Evolutionary conservation across 2,888 invertebrate genomes (phyloP).

Genomic region (Eupithecia abbreviata): DNA sequence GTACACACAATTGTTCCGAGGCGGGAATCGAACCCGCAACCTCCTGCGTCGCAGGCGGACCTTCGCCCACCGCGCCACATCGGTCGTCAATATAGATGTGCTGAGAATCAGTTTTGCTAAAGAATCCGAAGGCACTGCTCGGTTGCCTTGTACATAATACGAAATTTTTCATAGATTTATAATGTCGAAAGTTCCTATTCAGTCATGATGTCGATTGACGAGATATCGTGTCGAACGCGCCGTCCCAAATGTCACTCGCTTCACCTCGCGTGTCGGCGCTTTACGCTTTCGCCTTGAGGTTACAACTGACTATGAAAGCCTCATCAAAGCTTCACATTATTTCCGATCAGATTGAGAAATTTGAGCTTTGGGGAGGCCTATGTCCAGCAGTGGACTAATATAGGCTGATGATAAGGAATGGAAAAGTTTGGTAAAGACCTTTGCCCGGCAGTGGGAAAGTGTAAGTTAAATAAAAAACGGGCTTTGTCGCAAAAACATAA

Average conservation of each 20-base stretch:
- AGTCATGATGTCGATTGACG: background rate
- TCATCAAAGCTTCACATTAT: background rate
- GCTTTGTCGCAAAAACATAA: no score
- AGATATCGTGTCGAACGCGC: background rate
- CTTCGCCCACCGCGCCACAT: no score
- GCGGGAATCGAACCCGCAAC: no score
- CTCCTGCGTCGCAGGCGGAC: no score
- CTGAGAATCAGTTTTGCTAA: background rate
- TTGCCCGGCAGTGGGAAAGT: no score
- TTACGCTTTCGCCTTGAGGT: slow-evolving; percentile 2
- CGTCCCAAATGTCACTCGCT: slow-evolving; percentile 4
- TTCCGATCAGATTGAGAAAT: background rate
- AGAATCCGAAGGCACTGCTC: background rate
- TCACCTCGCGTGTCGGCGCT: slow-evolving; percentile 3
- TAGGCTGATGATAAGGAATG: no score
- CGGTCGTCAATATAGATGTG: no score
- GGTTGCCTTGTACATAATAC: background rate
- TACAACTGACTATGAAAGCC: background rate
- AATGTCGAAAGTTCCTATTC: slow-evolving; percentile 2
- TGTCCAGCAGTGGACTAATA: no score
- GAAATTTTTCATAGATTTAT: background rate
- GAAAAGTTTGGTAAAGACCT: no score
- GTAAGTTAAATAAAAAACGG: no score
- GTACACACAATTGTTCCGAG: no score
- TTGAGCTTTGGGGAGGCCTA: no score